Conservation (phyloP, 2,888 invertebrate genomes). For the Lepidocyrtinus sp. region DNA sequence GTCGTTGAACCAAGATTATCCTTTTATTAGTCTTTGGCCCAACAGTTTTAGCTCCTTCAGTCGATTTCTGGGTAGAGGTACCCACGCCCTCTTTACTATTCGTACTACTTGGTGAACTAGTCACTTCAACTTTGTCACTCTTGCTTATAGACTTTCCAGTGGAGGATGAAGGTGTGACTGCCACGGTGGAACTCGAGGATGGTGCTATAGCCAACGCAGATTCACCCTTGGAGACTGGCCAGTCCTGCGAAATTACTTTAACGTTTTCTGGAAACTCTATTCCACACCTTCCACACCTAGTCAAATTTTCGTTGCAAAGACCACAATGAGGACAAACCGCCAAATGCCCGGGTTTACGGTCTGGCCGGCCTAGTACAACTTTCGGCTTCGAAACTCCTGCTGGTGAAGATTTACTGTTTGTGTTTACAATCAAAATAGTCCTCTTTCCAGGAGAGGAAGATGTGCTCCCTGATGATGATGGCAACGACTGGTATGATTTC, state of each 20-base stretch:
- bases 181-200: not conserved
- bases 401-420: too few relatives aligned
- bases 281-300: constrained; percentile 57
- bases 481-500: not conserved
- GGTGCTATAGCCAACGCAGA: constrained; percentile 12
- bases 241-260: constrained; percentile 38
- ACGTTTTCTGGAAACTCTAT: constrained; percentile 36
- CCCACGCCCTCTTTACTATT: not conserved
- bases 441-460: not conserved
- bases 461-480: not conserved
- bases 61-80: not conserved
- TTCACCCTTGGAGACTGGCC: constrained; percentile 12
- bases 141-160: not conserved
- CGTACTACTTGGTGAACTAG: too few relatives aligned
- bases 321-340: constrained; percentile 64
- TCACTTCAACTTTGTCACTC: not conserved
- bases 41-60: not conserved
- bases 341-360: constrained; percentile 30
- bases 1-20: not conserved
- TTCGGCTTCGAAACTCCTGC: too few relatives aligned
- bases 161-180: too few relatives aligned
- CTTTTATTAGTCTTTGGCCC: not conserved
- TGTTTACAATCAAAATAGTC: not conserved
- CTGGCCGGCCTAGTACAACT: too few relatives aligned
- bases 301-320: constrained; percentile 40